phyloP scores from a whole-genome alignment of 2,888 invertebrate genomes.

The Eristalis tenax region DNA sequence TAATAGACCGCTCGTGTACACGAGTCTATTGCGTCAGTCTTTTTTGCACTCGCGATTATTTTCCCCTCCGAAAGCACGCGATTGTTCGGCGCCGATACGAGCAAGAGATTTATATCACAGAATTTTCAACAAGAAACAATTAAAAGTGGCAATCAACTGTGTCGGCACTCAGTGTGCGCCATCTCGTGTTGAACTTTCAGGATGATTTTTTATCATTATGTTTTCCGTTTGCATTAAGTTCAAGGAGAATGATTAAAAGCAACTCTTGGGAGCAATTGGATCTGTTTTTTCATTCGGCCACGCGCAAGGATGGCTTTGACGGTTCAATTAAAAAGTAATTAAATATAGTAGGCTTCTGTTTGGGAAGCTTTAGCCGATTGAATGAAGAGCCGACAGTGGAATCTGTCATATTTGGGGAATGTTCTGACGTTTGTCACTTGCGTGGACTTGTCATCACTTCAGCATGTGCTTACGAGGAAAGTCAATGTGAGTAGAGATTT shows the following conservation, averaged over 20 bases:
- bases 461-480: not conserved
- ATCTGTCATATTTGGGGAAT: not conserved
- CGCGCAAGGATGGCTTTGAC: not conserved
- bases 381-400: not conserved
- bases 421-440: not conserved
- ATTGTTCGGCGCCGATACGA: not conserved
- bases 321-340: not conserved
- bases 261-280: not conserved
- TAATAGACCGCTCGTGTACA: not conserved
- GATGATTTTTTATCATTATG: not conserved
- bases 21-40: conserved; percentile 32
- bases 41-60: conserved; percentile 2
- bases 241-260: conserved; percentile 9
- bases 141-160: conserved; percentile 12
- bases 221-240: conserved; percentile 15
- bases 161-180: not conserved
- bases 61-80: not conserved
- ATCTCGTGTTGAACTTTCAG: not conserved
- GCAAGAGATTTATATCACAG: conserved; percentile 3
- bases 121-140: conserved; percentile 33
- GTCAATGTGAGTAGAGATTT: not conserved
- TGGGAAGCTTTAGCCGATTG: too few relatives aligned
- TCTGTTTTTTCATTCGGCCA: not conserved
- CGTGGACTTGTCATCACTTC: not conserved
- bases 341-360: not conserved